Evolutionary conservation across 1,140 invertebrate species (phyloP).

Genomic region (Mycetomoellerius zeteki): DNA sequence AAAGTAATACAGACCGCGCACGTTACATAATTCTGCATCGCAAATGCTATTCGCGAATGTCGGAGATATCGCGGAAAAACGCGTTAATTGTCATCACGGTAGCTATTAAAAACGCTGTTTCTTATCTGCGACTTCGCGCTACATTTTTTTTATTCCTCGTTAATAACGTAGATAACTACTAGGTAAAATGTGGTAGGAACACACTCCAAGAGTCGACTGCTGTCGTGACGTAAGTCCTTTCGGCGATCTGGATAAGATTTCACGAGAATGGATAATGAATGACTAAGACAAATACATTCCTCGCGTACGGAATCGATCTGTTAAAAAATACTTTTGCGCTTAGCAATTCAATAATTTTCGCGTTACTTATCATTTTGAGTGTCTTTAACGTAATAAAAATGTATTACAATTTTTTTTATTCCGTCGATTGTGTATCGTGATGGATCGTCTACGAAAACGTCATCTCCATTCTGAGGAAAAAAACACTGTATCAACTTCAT

Average conservation of each 20-base stretch:
- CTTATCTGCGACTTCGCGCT: slow-evolving; percentile 16
- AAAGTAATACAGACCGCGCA: not conserved
- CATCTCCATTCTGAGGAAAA: not conserved
- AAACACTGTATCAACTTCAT: not conserved
- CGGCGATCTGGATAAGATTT: slow-evolving; percentile 39
- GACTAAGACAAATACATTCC: slow-evolving; percentile 33
- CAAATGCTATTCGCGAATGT: slow-evolving; percentile 4
- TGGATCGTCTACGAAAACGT: not conserved
- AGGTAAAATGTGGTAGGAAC: not conserved
- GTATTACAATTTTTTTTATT: too few species aligned
- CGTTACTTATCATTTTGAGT: slow-evolving; percentile 20
- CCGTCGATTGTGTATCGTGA: not conserved
- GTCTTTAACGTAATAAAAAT: not conserved
- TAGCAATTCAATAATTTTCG: slow-evolving; percentile 4
- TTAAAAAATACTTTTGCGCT: not conserved
- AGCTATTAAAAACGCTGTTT: not conserved
- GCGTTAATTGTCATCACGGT: slow-evolving; percentile 15
- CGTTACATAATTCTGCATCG: not conserved
- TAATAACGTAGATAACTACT: slow-evolving; percentile 41
- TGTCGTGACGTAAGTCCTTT: slow-evolving; percentile 22
- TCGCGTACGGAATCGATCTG: not conserved
- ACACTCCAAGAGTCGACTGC: not conserved
- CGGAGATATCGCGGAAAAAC: not conserved
- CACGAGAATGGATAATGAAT: slow-evolving; percentile 10
- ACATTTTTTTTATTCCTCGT: slow-evolving; percentile 20